Base-by-base conservation (phyloP, 2,113 vertebrate genomes). In the Neopipo cinnamomea region DNA sequence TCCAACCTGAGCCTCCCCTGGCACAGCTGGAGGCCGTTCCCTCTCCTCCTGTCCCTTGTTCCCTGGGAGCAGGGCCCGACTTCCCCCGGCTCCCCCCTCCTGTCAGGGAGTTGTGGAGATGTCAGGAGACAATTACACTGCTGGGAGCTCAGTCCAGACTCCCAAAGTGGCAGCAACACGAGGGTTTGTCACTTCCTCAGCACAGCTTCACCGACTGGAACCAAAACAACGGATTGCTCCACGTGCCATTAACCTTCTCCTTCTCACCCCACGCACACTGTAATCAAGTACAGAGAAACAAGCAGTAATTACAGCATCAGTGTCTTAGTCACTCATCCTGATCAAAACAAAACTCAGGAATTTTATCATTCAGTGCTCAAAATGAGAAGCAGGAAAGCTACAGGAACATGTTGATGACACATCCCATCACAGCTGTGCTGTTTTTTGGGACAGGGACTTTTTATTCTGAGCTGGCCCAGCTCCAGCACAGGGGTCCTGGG, bases 161-260 rank as follows among this genome's bases (percentile, higher is more conserved):
- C 67, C 22, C 20, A 12, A 47, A 58, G 70, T 5, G 6, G 46
- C 41, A 74, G 61, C 76, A 56, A 8, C 25, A 18, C 1, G 15
- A 65, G 53, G 6, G 33, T 92, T 94, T 81, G 93, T 91, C 93
- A 92, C 68, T 91, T 92, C 95, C 95, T 91, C 83, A 42, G 65
- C 68, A 18, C 71, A 15, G 2, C 79, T 86, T 14, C 91, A 41
- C 42, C 50, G 23, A 1, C n/a, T 11, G 49, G 33, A 84, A 44
- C 28, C 79, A 71, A 80, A 95, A 55, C 91, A 85, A 53, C 1
- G 47, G 91, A 92, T 95, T 95, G 94, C 94, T 68, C 28, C 94
- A 95, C 12, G 68, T 5, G 87, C 80, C 86, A 61, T 15, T 63
- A 58, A 1, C 77, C 70, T 23, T 8, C 27, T 8, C 11, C 74